Evolutionary conservation across 2,888 invertebrate genomes (phyloP).

Genomic region (Lissocephala sabroskyi): DNA sequence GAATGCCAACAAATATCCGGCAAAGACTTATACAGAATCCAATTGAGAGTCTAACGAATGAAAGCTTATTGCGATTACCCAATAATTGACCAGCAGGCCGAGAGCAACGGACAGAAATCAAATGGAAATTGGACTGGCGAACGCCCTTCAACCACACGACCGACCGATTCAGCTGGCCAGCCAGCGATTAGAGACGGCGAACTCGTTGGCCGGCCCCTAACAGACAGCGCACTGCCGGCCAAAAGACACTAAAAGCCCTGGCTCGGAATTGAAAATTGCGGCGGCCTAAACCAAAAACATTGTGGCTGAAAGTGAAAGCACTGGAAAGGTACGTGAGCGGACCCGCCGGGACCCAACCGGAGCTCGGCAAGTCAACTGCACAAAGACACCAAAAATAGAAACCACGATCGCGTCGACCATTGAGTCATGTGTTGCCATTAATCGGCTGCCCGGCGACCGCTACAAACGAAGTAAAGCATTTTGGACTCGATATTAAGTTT

Average conservation of each 20-base stretch:
- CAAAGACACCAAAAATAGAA: conserved; percentile 9
- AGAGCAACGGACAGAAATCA: not conserved
- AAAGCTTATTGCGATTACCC: conserved; percentile 32
- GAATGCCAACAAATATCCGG: too few species aligned
- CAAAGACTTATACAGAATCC: too few species aligned
- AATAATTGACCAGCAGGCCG: conserved; percentile 17
- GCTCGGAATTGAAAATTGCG: too few species aligned
- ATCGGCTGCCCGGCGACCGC: not conserved
- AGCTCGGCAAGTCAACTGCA: conserved; percentile 33
- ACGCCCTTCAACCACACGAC: conserved; percentile 24
- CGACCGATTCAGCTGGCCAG: not conserved
- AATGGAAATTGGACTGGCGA: conserved; percentile 6
- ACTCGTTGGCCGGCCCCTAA: not conserved
- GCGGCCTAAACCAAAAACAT: conserved; percentile 26
- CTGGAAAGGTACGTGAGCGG: conserved; percentile 30
- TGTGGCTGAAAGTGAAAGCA: conserved; percentile 61
- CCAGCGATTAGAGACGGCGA: conserved; percentile 14
- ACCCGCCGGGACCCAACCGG: too few species aligned
- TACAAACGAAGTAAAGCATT: too few species aligned
- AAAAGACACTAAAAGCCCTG: not conserved
- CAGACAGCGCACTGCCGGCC: conserved; percentile 25
- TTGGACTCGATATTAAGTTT: too few species aligned
- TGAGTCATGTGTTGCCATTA: conserved; percentile 27
- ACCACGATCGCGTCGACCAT: conserved; percentile 6
- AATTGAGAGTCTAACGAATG: too few species aligned